Evolutionary conservation across 2,888 invertebrate genomes (phyloP).

Genomic region (Aplocera efformata): DNA sequence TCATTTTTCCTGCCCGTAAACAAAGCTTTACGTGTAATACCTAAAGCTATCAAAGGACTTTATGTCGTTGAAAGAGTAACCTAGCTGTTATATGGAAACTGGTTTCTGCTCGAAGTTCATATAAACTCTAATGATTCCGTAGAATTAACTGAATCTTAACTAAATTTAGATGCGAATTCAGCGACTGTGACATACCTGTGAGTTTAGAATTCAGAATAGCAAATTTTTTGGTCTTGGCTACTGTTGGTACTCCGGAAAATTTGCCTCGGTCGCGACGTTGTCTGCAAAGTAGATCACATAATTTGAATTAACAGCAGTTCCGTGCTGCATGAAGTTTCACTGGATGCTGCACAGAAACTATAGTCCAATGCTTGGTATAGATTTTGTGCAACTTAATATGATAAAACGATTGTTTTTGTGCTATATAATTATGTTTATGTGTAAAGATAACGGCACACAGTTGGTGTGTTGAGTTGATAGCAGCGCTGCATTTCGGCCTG

Average conservation of each 20-base stretch:
- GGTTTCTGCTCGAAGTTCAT: conserved; percentile 17
- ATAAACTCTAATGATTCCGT: conserved; percentile 24
- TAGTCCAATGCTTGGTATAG: background rate
- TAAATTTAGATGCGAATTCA: conserved; percentile 13
- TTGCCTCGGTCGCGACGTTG: conserved; percentile 10
- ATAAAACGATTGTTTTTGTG: too few relatives aligned
- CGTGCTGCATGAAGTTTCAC: conserved; percentile 13
- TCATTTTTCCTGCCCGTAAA: too few relatives aligned
- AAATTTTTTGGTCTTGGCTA: conserved; percentile 6
- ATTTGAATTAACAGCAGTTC: conserved; percentile 22
- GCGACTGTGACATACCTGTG: conserved; percentile 10
- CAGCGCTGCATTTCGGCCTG: too few relatives aligned
- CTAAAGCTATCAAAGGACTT: too few relatives aligned
- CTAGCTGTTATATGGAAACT: conserved; percentile 3
- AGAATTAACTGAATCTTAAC: conserved; percentile 20
- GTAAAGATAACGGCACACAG: too few relatives aligned
- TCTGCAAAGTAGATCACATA: conserved; percentile 23
- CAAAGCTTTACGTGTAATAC: too few relatives aligned
- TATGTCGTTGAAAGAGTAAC: too few relatives aligned
- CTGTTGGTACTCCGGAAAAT: conserved; percentile 18
- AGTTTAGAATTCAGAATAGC: conserved; percentile 13
- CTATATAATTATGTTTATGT: too few relatives aligned
- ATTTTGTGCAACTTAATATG: background rate
- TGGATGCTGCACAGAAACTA: background rate
- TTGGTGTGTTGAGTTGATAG: too few relatives aligned